These are phyloP conservation scores for Taenaris catops DNA, from an alignment of 2,888 invertebrate genomes.

Conservation along the genomic window DNA sequence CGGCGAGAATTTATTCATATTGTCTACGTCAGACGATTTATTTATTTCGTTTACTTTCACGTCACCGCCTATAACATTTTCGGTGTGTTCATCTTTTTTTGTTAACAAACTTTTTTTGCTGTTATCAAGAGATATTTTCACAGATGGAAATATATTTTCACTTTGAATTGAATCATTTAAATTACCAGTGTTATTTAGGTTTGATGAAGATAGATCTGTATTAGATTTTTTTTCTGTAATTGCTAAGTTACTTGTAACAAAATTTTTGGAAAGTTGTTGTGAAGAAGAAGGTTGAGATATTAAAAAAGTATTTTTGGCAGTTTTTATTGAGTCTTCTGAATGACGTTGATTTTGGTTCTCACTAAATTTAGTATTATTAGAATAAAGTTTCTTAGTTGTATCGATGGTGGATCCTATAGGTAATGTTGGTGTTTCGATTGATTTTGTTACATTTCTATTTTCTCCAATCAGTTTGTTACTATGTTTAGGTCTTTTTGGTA, in stretches of 20 bases:
- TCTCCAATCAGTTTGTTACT: conserved; percentile 19
- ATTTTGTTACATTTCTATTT: conserved; percentile 19
- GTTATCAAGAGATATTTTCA: neutral
- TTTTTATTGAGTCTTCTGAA: neutral
- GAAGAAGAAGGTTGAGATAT: conserved; percentile 14
- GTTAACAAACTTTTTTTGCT: neutral
- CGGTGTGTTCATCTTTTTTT: too few relatives aligned
- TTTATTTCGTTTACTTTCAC: too few relatives aligned
- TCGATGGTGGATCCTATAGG: conserved; percentile 42
- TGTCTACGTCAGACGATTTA: too few relatives aligned
- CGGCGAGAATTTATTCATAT: too few relatives aligned
- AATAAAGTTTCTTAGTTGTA: neutral
- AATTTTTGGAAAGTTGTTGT: conserved; percentile 9
- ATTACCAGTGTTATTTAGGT: neutral
- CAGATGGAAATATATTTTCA: neutral
- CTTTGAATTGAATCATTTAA: neutral
- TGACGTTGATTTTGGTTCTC: neutral
- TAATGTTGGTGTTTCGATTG: conserved; percentile 55
- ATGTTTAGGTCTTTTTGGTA: conserved; percentile 80
- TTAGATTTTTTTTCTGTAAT: neutral
- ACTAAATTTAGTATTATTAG: neutral
- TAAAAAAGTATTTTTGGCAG: conserved; percentile 18
- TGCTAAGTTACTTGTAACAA: conserved; percentile 1
- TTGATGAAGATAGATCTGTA: neutral
- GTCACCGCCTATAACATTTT: too few relatives aligned